Evolutionary conservation across 1,140 invertebrate species (phyloP).

Genomic region (Acromyrmex echinatior): DNA sequence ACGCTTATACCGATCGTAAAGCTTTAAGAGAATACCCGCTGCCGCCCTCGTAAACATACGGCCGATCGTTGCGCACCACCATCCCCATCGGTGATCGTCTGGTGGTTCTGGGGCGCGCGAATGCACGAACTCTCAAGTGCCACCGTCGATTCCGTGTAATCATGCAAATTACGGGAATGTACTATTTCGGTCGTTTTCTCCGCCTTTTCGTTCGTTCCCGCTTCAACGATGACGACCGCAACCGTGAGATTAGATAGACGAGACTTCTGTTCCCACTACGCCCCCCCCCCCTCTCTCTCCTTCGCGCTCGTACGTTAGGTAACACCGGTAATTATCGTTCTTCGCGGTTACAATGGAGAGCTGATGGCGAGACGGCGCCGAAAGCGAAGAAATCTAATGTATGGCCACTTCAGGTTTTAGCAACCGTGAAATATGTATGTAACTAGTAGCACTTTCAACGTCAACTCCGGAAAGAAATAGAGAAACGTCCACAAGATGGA

Average conservation of each 20-base stretch:
- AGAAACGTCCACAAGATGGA: conserved; percentile 1
- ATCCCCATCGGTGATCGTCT: conserved; percentile 1
- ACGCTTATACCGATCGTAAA: conserved; percentile 64
- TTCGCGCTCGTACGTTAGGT: conserved; percentile 38
- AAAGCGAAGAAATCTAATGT: conserved; percentile 51
- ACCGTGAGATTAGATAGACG: conserved; percentile 28
- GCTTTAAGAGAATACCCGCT: conserved; percentile 19
- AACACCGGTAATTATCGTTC: conserved; percentile 49
- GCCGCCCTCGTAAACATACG: conserved; percentile 39
- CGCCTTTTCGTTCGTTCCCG: conserved; percentile 33
- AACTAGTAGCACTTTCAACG: conserved; percentile 29
- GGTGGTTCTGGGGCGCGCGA: conserved; percentile 20
- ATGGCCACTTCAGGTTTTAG: conserved; percentile 39
- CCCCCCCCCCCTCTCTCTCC: too few relatives aligned
- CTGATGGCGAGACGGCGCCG: not conserved
- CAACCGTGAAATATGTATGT: conserved; percentile 36
- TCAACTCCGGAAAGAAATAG: conserved; percentile 3
- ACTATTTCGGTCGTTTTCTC: conserved; percentile 26
- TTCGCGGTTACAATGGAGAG: conserved; percentile 31
- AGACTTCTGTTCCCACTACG: conserved; percentile 2
- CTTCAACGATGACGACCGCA: conserved; percentile 29
- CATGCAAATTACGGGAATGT: conserved; percentile 43
- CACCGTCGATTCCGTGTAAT: conserved; percentile 40
- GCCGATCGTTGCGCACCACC: not conserved
- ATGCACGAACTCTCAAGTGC: conserved; percentile 46